Conservation (phyloP, 1,140 invertebrate species). For the Drosophila sp. region DNA sequence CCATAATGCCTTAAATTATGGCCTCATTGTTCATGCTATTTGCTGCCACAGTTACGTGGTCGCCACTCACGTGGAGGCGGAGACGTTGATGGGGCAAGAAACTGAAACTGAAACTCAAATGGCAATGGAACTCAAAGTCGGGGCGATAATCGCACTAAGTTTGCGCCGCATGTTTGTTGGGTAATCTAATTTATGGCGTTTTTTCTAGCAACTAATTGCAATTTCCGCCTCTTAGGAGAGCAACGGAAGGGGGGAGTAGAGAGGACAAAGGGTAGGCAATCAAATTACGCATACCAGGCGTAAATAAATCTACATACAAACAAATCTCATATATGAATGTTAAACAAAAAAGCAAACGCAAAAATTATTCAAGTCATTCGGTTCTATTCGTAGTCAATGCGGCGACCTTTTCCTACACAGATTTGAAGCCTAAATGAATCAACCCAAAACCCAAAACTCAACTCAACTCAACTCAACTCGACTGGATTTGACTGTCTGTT, state of each 20-base stretch:
- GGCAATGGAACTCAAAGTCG: slow-evolving; percentile 40
- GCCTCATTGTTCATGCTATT: slow-evolving; percentile 66
- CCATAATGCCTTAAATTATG: slow-evolving; percentile 82
- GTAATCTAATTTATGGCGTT: slow-evolving; percentile 80
- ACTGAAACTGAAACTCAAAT: slow-evolving; percentile 13
- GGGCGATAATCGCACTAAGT: slow-evolving; percentile 66
- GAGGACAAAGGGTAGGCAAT: slow-evolving; percentile 39
- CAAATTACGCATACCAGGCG: slow-evolving; percentile 72
- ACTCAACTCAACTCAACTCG: slow-evolving; percentile 12
- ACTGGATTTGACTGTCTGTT: slow-evolving; percentile 36
- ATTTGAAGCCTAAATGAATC: slow-evolving; percentile 51
- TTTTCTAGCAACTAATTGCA: slow-evolving; percentile 74
- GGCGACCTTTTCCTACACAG: slow-evolving; percentile 47
- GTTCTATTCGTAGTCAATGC: slow-evolving; percentile 30
- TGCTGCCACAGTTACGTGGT: slow-evolving; percentile 47
- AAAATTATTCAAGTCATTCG: slow-evolving; percentile 59
- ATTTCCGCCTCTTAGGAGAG: slow-evolving; percentile 53
- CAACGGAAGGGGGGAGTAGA: background rate
- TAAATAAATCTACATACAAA: slow-evolving; percentile 68
- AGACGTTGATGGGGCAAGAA: background rate
- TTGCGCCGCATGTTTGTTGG: slow-evolving; percentile 61
- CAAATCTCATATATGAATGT: slow-evolving; percentile 57
- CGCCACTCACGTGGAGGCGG: background rate
- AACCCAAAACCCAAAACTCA: slow-evolving; percentile 22
- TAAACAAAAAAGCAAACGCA: slow-evolving; percentile 49